These are phyloP conservation scores for Muscicapa striata DNA, from an alignment of 2,797 vertebrate species.

Conservation along the genomic window DNA sequence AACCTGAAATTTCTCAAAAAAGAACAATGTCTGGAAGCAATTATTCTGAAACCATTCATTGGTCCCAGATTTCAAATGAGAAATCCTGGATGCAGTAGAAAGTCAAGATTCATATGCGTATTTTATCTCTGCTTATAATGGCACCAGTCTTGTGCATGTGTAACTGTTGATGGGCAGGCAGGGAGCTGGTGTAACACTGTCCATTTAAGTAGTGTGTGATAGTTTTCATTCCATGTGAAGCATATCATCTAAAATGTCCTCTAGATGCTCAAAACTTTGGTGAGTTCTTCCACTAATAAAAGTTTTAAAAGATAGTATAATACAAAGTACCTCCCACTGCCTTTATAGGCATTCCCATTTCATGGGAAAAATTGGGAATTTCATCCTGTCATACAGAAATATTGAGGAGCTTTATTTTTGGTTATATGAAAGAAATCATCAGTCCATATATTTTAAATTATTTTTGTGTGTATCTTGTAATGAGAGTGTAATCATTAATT, in stretches of 20 bases:
- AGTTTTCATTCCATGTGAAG: background rate
- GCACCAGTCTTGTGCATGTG: background rate
- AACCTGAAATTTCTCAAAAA: background rate
- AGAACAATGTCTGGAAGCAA: background rate
- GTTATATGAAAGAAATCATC: constrained; percentile 23
- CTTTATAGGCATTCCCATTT: no score
- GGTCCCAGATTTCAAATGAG: background rate
- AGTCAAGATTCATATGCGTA: background rate
- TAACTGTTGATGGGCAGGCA: background rate
- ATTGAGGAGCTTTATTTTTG: constrained; percentile 33
- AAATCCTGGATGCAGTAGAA: background rate
- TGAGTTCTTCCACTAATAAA: background rate
- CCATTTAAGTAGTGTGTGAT: background rate
- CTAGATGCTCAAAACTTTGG: background rate
- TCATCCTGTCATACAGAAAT: background rate
- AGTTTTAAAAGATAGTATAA: background rate
- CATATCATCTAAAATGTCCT: background rate
- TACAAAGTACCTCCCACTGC: background rate
- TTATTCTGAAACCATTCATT: background rate
- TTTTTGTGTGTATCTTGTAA: constrained; percentile 34
- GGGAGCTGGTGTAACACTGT: background rate
- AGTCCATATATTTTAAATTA: constrained; percentile 38
- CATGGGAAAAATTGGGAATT: background rate
- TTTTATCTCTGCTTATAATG: background rate
- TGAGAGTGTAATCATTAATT: constrained; percentile 45